Conservation (phyloP, 2,113 vertebrate genomes). For the Tichodroma muraria region DNA sequence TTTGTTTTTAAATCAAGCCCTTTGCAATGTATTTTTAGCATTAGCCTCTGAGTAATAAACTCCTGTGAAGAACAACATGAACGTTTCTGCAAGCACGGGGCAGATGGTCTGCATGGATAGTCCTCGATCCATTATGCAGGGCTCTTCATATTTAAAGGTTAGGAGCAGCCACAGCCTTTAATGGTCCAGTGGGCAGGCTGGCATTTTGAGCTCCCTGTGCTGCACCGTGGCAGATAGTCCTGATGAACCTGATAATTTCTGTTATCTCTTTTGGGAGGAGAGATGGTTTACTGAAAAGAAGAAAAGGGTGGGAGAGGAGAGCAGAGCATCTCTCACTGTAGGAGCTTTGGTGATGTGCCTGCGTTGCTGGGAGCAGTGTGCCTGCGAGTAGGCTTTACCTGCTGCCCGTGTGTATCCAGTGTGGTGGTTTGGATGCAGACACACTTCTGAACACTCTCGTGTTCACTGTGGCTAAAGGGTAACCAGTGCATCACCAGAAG, state of each 20-base stretch:
- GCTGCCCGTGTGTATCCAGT: not conserved
- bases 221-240: not conserved
- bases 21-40: not conserved
- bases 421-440: not conserved
- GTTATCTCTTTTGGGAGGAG: not conserved
- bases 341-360: not conserved
- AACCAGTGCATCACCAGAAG: not conserved
- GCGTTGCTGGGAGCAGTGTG: fast-evolving
- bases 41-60: conserved; percentile 13
- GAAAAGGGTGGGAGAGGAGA: not conserved
- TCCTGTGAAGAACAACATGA: not conserved
- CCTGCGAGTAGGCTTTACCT: not conserved
- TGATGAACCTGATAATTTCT: not conserved
- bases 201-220: not conserved
- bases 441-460: not conserved
- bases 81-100: not conserved
- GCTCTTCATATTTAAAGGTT: not conserved
- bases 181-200: not conserved
- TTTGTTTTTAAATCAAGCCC: not conserved
- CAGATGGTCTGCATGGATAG: conserved; percentile 17
- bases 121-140: not conserved
- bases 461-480: not conserved
- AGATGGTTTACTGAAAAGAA: not conserved
- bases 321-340: not conserved
- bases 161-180: not conserved